Conservation (phyloP, 1,140 invertebrate species). For the Trissolcus basalis region DNA sequence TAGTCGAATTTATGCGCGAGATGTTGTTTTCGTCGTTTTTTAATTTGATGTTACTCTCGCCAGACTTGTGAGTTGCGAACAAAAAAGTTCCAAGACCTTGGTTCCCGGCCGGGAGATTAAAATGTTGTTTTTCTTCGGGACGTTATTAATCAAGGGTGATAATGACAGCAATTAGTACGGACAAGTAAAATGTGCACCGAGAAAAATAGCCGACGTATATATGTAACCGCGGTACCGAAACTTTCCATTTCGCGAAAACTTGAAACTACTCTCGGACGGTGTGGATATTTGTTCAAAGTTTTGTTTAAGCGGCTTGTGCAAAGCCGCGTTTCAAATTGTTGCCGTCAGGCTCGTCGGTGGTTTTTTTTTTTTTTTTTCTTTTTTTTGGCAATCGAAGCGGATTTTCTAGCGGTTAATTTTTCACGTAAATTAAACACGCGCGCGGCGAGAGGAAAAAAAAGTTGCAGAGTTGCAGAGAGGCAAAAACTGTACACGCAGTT, state of each 20-base stretch:
- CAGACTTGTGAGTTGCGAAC: background rate
- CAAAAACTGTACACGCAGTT: conserved; percentile 69
- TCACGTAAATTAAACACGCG: conserved; percentile 9
- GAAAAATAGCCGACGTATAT: too few species aligned
- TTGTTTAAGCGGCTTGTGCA: conserved; percentile 6
- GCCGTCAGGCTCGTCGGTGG: conserved; percentile 1
- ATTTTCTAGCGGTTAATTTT: conserved; percentile 26
- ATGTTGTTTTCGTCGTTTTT: conserved; percentile 9
- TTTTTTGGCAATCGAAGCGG: conserved; percentile 20
- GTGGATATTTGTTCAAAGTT: too few species aligned
- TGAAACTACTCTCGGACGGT: too few species aligned
- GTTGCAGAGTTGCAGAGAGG: conserved; percentile 37
- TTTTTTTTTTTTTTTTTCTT: too few species aligned
- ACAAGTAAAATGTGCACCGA: too few species aligned
- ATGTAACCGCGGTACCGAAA: too few species aligned
- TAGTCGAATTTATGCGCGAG: conserved; percentile 29
- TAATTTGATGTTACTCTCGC: background rate
- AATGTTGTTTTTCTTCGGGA: too few species aligned
- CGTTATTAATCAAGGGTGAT: too few species aligned
- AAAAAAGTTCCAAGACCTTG: background rate
- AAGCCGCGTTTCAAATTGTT: conserved; percentile 6
- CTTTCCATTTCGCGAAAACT: too few species aligned
- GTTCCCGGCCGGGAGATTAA: too few species aligned
- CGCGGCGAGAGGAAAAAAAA: background rate
- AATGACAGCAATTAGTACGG: too few species aligned